Base-by-base conservation (phyloP, 2,888 invertebrate genomes). In the Chrysolina haemoptera region DNA sequence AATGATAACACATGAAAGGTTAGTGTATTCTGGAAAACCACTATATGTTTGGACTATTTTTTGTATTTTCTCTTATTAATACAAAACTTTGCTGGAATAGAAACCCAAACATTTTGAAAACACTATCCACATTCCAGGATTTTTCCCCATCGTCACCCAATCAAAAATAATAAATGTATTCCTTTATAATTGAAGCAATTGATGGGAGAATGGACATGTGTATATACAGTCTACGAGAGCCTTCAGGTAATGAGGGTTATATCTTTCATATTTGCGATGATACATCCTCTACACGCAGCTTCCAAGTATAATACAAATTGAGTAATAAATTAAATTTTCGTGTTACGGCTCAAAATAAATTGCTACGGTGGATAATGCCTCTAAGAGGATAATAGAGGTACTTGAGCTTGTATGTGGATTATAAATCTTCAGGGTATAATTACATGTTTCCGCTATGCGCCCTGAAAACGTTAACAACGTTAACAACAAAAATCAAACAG, bases 381-480 rank as follows among this genome's bases (percentile, higher is more conserved):
- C 41, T 62, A 50, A 50, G 62, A 22, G 62, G 62, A 62, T 62
- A 35, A 62, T 22, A 63, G n/a, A 59, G 59, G 59, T 59, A 59
- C 59, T 59, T 59, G 59, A 59, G 59, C 27, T 27, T 59, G 27
- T 27, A 59, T 59, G 9, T 27, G 27, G 27, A n/a, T 27, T 27
- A 59, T 59, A 59, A 22, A 59, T 59, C 59, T 18, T 59, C 8
- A n/a, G n/a, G 14, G 27, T 27, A 14, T 59, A 27, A 59, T 59
- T 59, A 27, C 27, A 50, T 6, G 59, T 59, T 59, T 59, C 27
- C 59, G 14, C n/a, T 14, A 2, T 27, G 59, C 14, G 14, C 2
- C 5, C 1, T 6, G 27, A 16, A 27, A 59, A 59, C 8, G 35
- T 8, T 35, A 8, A 35, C 27, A 35, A 35, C 35, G n/a, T n/a